A percentile compares a stretch with the other conserved stretches of the same genome.
Conservation (phyloP, 1,140 invertebrate genomes). For the Drosophila quadrilineata region DNA sequence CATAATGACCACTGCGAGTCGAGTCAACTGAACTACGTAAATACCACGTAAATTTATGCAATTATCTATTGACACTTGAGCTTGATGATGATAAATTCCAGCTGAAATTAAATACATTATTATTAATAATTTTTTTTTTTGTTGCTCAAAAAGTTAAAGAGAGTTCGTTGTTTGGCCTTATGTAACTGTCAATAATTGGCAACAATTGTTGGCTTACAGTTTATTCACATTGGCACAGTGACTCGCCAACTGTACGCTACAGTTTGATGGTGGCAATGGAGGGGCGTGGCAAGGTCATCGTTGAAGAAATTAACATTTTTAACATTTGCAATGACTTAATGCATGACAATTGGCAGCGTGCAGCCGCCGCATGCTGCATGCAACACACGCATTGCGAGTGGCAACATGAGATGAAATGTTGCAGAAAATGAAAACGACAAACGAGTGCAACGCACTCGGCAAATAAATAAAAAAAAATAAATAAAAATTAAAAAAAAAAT, state of each 20-base stretch:
- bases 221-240: conserved; percentile 9
- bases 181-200: conserved; percentile 8
- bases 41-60: no score
- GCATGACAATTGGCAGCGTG: conserved; percentile 48
- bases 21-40: no score
- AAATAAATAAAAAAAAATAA: no score
- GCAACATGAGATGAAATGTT: conserved; percentile 1
- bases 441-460: conserved; percentile 48
- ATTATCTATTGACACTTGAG: no score
- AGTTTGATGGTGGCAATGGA: no score
- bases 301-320: conserved; percentile 46
- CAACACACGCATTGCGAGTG: conserved; percentile 11
- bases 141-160: no score
- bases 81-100: no score
- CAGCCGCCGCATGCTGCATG: no score
- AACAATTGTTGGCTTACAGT: background rate
- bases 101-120: no score
- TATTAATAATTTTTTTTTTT: no score
- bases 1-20: no score
- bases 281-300: conserved; percentile 67
- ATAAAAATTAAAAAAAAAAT: no score
- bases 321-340: conserved; percentile 68
- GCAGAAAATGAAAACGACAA: conserved; percentile 22
- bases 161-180: background rate
- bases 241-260: conserved; percentile 13